A percentile compares a stretch with the other conserved stretches of the same genome.
These are phyloP conservation scores for Aphidius ervi DNA, from an alignment of 1,140 invertebrate genomes.

Conservation along the genomic window DNA sequence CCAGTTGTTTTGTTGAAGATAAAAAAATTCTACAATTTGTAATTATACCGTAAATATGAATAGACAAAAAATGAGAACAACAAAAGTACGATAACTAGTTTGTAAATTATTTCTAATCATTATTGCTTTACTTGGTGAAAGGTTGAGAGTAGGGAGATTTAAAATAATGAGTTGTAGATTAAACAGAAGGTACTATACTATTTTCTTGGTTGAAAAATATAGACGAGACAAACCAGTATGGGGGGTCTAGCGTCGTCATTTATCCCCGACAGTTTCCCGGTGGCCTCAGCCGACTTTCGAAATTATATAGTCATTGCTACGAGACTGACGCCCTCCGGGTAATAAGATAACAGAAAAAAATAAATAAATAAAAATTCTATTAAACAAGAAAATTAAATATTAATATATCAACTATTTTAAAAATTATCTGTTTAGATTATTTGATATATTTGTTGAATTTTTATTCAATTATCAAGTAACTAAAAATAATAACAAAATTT, in stretches of 20 bases:
- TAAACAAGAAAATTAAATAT: not conserved
- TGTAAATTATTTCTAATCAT: no score
- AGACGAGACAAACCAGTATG: conserved; percentile 11
- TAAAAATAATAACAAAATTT: no score
- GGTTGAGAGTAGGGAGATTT: not conserved
- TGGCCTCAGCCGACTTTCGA: conserved; percentile 21
- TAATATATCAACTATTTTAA: not conserved
- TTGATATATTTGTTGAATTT: no score
- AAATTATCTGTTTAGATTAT: no score
- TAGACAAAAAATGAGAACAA: no score
- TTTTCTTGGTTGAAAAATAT: conserved; percentile 2
- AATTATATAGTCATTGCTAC: conserved; percentile 23
- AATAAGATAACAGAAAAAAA: conserved; percentile 7
- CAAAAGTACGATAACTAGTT: no score
- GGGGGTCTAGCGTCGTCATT: conserved; percentile 22
- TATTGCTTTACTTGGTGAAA: no score
- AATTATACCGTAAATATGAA: no score
- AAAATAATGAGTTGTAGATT: not conserved
- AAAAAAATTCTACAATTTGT: no score
- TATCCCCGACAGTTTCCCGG: conserved; percentile 21
- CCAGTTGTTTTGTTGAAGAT: no score
- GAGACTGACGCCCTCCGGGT: conserved; percentile 4
- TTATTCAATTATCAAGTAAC: no score
- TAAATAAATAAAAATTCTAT: no score
- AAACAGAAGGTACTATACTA: conserved; percentile 7